These are phyloP conservation scores for Enhydra lutris DNA, from an alignment of 2,113 vertebrate genomes.

Conservation along the genomic window DNA sequence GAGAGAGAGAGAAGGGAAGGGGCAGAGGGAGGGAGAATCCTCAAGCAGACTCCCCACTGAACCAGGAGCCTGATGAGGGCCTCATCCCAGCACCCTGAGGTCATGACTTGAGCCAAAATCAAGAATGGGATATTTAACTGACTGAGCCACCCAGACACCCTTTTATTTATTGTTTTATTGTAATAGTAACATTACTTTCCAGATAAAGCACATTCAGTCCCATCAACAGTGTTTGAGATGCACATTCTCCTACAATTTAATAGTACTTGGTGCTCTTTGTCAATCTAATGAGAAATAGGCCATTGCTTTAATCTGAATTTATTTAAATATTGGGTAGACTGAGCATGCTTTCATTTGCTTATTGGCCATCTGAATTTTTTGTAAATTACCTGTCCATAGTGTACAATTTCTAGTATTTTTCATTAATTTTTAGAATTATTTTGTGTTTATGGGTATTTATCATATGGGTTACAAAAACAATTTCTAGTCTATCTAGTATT, in stretches of 20 bases:
- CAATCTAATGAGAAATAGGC: not conserved
- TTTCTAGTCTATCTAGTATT: not conserved
- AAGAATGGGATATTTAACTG: not conserved
- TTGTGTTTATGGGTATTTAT: not conserved
- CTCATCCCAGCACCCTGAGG: not conserved
- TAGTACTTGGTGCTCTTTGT: not conserved
- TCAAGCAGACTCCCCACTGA: not conserved
- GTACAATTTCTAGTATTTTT: not conserved
- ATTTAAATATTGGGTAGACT: not conserved
- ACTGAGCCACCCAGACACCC: not conserved
- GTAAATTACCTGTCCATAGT: not conserved
- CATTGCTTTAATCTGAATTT: not conserved
- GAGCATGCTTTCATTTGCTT: not conserved
- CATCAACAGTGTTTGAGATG: not conserved
- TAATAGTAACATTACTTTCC: not conserved
- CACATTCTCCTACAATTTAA: not conserved
- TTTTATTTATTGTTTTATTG: not conserved
- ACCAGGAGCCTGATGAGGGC: accelerated
- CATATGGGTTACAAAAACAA: not conserved
- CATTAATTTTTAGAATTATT: not conserved
- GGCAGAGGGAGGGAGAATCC: not conserved
- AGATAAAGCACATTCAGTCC: not conserved
- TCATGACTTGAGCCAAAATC: not conserved
- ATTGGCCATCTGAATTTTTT: not conserved
- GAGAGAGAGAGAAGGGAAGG: not conserved